phyloP scores from a whole-genome alignment of 2,113 vertebrate species.

The Cololabis saira region DNA sequence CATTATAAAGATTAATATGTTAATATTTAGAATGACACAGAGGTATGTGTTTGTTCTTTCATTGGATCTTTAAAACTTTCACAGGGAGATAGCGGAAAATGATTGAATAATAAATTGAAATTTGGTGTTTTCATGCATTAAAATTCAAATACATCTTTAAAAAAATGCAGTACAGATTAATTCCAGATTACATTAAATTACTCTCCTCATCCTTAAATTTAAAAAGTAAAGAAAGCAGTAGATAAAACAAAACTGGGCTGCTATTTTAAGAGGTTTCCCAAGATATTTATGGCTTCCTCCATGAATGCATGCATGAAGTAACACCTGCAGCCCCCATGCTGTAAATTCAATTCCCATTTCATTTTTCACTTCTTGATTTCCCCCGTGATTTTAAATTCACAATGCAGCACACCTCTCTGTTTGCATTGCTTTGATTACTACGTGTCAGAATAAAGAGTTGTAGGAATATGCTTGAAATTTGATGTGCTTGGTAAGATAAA shows the following conservation, averaged over 20 bases:
- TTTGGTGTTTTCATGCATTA: background rate
- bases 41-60: too few relatives aligned
- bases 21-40: too few relatives aligned
- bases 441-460: slow-evolving; percentile 35
- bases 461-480: slow-evolving; percentile 36
- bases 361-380: slow-evolving; percentile 77
- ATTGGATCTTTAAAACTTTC: too few relatives aligned
- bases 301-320: slow-evolving; percentile 45
- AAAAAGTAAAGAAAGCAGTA: too few relatives aligned
- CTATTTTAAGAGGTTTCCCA: slow-evolving; percentile 24
- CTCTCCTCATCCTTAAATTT: background rate
- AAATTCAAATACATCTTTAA: background rate
- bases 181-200: too few relatives aligned
- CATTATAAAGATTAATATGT: too few relatives aligned
- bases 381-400: slow-evolving; percentile 54
- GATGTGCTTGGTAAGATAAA: background rate
- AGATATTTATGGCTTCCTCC: slow-evolving; percentile 15
- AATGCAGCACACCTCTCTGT: slow-evolving; percentile 38
- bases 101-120: background rate
- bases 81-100: too few relatives aligned
- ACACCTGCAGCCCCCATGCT: slow-evolving; percentile 41
- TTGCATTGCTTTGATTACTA: slow-evolving; percentile 64
- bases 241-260: slow-evolving; percentile 9
- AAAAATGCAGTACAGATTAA: background rate
- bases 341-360: slow-evolving; percentile 69